These are phyloP conservation scores for Orgyia antiqua DNA, from an alignment of 2,888 invertebrate genomes.

Conservation along the genomic window DNA sequence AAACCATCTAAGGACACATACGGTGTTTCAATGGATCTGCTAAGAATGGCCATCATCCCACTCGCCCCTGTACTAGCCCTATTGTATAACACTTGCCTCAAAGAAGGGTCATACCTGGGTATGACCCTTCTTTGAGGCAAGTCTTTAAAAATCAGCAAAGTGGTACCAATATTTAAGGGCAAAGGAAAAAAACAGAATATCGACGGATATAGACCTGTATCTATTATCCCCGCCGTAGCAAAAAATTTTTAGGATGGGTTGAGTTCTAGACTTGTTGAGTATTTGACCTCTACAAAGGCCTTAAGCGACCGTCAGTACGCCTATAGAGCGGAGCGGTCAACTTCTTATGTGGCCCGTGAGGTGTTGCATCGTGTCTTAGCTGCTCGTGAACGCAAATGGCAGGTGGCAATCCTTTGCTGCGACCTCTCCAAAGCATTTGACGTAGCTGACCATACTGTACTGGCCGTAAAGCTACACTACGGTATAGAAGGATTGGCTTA, in stretches of 20 bases:
- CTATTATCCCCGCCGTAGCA: constrained; percentile 7
- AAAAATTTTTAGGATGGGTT: constrained; percentile 7
- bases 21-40: background rate
- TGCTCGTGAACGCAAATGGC: constrained; percentile 2
- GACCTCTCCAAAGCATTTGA: constrained; percentile 8
- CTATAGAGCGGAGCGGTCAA: constrained; percentile 4
- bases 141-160: background rate
- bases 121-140: too few relatives aligned
- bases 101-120: background rate
- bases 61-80: background rate
- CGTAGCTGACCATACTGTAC: constrained; percentile 4
- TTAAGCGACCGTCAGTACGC: constrained; percentile 4
- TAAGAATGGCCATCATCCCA: background rate
- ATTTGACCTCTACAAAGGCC: background rate
- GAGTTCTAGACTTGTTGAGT: constrained; percentile 1
- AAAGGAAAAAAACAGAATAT: background rate
- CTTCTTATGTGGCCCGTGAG: constrained; percentile 4
- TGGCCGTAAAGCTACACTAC: constrained; percentile 5
- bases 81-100: background rate
- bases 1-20: too few relatives aligned
- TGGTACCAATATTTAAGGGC: background rate
- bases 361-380: background rate
- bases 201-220: constrained; percentile 7
- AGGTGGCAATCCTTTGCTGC: constrained; percentile 5
- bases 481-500: background rate